Conservation (phyloP, 2,113 vertebrate species). For the Corythornis cristatus region DNA sequence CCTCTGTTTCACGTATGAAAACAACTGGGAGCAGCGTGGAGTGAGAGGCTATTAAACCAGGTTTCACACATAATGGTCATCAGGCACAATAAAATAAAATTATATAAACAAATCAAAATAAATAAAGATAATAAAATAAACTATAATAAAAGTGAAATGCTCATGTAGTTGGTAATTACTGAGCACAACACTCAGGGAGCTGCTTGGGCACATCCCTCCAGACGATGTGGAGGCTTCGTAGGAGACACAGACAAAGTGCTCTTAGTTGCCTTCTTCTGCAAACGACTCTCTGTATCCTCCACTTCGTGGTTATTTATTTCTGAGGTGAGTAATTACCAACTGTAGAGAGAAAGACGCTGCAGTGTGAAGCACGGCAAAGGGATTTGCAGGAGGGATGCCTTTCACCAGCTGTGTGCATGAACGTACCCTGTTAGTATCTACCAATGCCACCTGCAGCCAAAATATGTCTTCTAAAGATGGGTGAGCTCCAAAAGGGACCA, state of each 20-base stretch:
- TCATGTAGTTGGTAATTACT: not conserved
- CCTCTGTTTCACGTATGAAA: not conserved
- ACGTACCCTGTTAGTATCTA: not conserved
- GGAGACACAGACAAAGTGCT: not conserved
- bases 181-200: not conserved
- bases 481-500: not conserved
- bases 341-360: not conserved
- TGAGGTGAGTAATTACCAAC: not conserved
- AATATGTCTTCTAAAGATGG: not conserved
- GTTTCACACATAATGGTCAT: not conserved
- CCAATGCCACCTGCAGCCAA: conserved; percentile 11
- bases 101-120: too few species aligned
- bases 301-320: not conserved
- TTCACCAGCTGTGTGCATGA: not conserved
- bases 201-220: not conserved
- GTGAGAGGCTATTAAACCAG: not conserved
- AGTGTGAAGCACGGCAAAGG: not conserved
- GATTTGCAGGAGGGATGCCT: not conserved
- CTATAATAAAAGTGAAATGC: not conserved
- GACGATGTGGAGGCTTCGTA: fast-evolving
- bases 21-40: not conserved
- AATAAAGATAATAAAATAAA: too few species aligned
- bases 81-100: not conserved
- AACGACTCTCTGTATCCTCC: not conserved
- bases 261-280: not conserved